phyloP scores from a whole-genome alignment of 2,113 vertebrate genomes.

The Corythaixoides concolor region DNA sequence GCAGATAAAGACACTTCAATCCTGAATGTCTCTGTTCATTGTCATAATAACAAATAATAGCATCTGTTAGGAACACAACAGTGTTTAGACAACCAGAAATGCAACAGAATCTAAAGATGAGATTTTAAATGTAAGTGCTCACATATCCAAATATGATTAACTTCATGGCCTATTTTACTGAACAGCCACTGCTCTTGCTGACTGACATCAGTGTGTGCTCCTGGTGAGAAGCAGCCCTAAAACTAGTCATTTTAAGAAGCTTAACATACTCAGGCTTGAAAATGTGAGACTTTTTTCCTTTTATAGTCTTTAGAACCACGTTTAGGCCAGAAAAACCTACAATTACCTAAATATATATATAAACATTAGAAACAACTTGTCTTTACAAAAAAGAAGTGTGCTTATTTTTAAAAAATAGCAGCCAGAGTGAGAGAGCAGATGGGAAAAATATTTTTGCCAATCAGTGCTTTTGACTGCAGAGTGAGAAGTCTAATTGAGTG shows the following conservation, averaged over 20 bases:
- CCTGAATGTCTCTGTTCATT: background rate
- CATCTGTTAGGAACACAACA: background rate
- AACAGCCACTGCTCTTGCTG: background rate
- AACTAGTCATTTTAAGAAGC: background rate
- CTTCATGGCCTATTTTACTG: background rate
- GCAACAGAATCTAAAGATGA: background rate
- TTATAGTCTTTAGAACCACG: background rate
- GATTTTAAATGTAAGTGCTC: background rate
- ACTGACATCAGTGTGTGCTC: background rate
- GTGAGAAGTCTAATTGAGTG: slow-evolving; percentile 3
- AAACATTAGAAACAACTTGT: background rate
- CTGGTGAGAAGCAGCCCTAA: background rate
- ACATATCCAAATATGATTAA: background rate
- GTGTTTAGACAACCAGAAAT: background rate
- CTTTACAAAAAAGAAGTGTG: background rate
- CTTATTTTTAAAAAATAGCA: background rate
- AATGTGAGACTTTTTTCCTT: background rate
- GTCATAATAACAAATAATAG: background rate
- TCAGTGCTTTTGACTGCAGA: background rate
- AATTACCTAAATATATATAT: background rate
- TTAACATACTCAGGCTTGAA: background rate
- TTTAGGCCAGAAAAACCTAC: background rate
- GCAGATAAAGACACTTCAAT: accelerated
- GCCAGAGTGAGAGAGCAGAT: background rate
- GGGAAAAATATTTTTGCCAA: background rate